A percentile compares a stretch with the other conserved stretches of the same genome.
Conservation (phyloP, 2,888 invertebrate species). For the Crepidodera aurea region DNA sequence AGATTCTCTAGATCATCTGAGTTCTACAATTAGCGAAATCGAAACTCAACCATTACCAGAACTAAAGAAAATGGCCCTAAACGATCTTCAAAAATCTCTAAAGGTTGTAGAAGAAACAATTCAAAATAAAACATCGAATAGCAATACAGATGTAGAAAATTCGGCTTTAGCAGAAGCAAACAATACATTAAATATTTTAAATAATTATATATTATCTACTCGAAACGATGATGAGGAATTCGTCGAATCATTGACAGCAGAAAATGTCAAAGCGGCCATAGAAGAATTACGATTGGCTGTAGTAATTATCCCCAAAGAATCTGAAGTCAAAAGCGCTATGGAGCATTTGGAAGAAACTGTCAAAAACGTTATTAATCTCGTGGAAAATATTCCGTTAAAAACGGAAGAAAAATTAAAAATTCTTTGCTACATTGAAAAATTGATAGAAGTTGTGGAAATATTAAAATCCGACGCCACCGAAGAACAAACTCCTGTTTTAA, state of each 20-base stretch:
- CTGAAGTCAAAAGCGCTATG: constrained; percentile 52
- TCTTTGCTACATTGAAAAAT: constrained; percentile 30
- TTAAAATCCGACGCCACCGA: constrained; percentile 32
- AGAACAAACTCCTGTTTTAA: constrained; percentile 9
- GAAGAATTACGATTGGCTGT: constrained; percentile 56
- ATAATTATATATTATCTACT: constrained; percentile 44
- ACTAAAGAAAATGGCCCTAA: constrained; percentile 48
- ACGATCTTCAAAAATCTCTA: constrained; percentile 55
- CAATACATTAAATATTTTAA: constrained; percentile 51
- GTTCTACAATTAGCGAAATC: constrained; percentile 48
- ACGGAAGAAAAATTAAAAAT: constrained; percentile 42
- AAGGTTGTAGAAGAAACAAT: constrained; percentile 47
- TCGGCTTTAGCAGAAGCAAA: constrained; percentile 51
- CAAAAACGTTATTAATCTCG: constrained; percentile 58
- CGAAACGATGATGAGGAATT: constrained; percentile 35
- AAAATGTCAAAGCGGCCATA: constrained; percentile 53
- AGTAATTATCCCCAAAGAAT: constrained; percentile 52
- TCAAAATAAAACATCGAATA: constrained; percentile 16
- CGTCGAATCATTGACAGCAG: constrained; percentile 28
- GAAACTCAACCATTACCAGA: constrained; percentile 49
- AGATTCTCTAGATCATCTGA: constrained; percentile 48
- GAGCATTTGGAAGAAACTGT: constrained; percentile 57
- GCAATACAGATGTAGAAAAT: constrained; percentile 47
- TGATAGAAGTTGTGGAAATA: constrained; percentile 29
- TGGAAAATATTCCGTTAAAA: constrained; percentile 53